These are phyloP conservation scores for Archaeoteleia sp. DNA, from an alignment of 2,888 invertebrate genomes.

Conservation along the genomic window DNA sequence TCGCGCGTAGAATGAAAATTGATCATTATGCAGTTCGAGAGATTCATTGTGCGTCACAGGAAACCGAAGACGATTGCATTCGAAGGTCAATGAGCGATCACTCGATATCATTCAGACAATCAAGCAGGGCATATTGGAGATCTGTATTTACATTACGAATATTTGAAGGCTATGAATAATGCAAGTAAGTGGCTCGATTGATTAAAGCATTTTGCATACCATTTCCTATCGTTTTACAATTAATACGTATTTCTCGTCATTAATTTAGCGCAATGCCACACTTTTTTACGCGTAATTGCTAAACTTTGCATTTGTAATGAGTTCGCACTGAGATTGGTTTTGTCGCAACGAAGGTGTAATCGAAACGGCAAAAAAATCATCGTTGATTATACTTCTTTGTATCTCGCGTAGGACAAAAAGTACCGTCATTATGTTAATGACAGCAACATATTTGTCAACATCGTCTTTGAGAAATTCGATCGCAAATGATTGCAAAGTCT, in stretches of 20 bases:
- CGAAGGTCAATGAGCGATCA: conserved; percentile 50
- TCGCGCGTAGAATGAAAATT: conserved; percentile 27
- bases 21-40: conserved; percentile 37
- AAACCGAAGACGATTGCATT: conserved; percentile 49
- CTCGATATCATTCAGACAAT: conserved; percentile 50
- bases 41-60: conserved; percentile 46
- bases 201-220: conserved; percentile 40
- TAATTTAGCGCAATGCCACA: too few relatives aligned
- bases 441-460: too few relatives aligned
- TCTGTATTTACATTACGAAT: conserved; percentile 51
- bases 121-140: conserved; percentile 41
- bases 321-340: too few relatives aligned
- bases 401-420: too few relatives aligned
- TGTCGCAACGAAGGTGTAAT: too few relatives aligned
- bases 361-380: too few relatives aligned
- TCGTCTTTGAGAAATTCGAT: too few relatives aligned
- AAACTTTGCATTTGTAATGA: conserved; percentile 1
- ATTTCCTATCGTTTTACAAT: conserved; percentile 31
- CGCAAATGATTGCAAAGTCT: too few relatives aligned
- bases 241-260: conserved; percentile 11
- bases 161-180: conserved; percentile 49
- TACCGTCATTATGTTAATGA: too few relatives aligned
- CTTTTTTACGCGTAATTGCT: too few relatives aligned
- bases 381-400: too few relatives aligned
- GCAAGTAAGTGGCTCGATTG: conserved; percentile 36